These are phyloP conservation scores for Odontamblyopus rebecca DNA, from an alignment of 2,797 vertebrate species.

Conservation along the genomic window DNA sequence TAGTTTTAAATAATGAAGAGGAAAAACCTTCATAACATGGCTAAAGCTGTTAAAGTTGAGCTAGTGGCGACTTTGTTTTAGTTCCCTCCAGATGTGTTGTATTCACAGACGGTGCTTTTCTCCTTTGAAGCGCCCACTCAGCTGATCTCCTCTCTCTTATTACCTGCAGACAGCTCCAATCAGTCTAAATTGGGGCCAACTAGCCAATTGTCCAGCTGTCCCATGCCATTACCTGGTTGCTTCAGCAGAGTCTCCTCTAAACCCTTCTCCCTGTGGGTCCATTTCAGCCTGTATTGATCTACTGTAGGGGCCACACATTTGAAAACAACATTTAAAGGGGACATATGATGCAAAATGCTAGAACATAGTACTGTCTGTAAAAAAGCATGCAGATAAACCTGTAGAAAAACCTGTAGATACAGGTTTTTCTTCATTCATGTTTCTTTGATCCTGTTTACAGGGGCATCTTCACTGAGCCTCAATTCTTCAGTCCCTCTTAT, in stretches of 20 bases:
- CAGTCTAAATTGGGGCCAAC: conserved; percentile 18
- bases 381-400: too few relatives aligned
- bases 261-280: conserved; percentile 2
- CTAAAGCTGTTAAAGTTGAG: too few relatives aligned
- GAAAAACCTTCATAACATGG: too few relatives aligned
- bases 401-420: too few relatives aligned
- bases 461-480: too few relatives aligned
- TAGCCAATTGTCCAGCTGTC: conserved; percentile 16
- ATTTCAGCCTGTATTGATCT: conserved; percentile 1
- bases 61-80: too few relatives aligned
- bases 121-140: neutral
- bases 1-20: too few relatives aligned
- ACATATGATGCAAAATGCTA: too few relatives aligned
- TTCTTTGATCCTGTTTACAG: too few relatives aligned
- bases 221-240: conserved; percentile 5
- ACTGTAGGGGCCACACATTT: neutral
- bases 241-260: conserved; percentile 1
- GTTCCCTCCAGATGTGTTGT: neutral
- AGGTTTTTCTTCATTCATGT: too few relatives aligned
- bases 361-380: too few relatives aligned
- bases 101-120: neutral
- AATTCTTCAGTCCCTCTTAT: too few relatives aligned
- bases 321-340: neutral
- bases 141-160: conserved; percentile 5
- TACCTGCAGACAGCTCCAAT: conserved; percentile 10